Evolutionary conservation across 2,888 invertebrate genomes (phyloP), one percentile per base, ranked within the genome.

Genomic region (Nasonovia ribisnigri): DNA sequence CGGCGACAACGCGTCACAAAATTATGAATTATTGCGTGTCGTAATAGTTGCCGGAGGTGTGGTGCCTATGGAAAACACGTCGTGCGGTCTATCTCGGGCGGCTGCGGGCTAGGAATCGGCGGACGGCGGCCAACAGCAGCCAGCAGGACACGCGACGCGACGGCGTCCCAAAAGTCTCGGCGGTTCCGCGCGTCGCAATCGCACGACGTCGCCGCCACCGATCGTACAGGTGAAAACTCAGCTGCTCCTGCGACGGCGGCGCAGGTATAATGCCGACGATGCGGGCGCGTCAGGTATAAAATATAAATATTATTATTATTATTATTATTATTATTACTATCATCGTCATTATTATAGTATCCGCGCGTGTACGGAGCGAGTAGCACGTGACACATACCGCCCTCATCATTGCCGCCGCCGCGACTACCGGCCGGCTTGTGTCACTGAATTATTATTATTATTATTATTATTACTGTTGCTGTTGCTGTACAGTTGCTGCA

Each of bases 331-430:
- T 42, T 42, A 84, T 42, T 42, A 84, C 24, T 42, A 84, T 84
- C 36, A 36, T 20, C 36, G 20, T 84, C 42, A 36, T 84, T 84
- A 42, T 84, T 84, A 42, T 42, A 10, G 0, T 43, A 13, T 13
- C 43, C 54, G 36, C 84, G 84, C 24, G 84, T 54, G 60, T n/a
- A 60, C 16, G 36, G 24, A 26, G 36, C 36, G 42, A n/a, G 84
- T 89, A 88, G 92, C 92, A 92, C 92, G 92, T 89, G 92, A 88
- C 92, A 88, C 92, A 84, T 84, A n/a, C 92, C 92, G 92, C 92
- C 92, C 92, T 92, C 92, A 92, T 92, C 51, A 16, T 36, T 26
- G 48, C 5, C 16, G 42, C 54, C 36, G 54, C 29, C 42, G 42
- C 36, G 77, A 46, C 20, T 43, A 48, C 90, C 77, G 48, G 36